phyloP scores from a whole-genome alignment of 2,888 invertebrate genomes.

The Pollenia labialis region DNA sequence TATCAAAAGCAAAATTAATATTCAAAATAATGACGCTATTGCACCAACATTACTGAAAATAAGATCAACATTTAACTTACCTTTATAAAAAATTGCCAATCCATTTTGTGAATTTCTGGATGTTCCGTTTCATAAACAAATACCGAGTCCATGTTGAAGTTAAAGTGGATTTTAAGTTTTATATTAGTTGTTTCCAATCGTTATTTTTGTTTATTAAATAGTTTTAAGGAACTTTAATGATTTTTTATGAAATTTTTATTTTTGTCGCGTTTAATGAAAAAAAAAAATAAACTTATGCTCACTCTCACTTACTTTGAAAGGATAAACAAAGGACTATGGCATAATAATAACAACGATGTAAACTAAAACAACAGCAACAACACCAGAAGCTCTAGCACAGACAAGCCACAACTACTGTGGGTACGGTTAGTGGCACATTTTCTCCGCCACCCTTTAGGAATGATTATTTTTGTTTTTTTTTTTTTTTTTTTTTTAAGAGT shows the following conservation, averaged over 20 bases:
- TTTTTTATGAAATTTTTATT: slow-evolving; percentile 22
- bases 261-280: slow-evolving; percentile 1
- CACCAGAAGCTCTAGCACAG: slow-evolving; percentile 48
- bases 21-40: slow-evolving; percentile 22
- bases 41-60: not conserved
- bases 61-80: slow-evolving; percentile 74
- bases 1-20: slow-evolving; percentile 13
- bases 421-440: slow-evolving; percentile 76
- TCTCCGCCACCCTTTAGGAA: slow-evolving; percentile 73
- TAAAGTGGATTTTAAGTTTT: slow-evolving; percentile 31
- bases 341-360: slow-evolving; percentile 37
- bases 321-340: slow-evolving; percentile 64
- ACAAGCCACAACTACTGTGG: slow-evolving; percentile 75
- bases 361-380: slow-evolving; percentile 40
- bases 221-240: slow-evolving; percentile 53
- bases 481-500: slow-evolving; percentile 13
- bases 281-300: not conserved
- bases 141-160: slow-evolving; percentile 75
- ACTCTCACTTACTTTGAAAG: slow-evolving; percentile 43
- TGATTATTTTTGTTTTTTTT: slow-evolving; percentile 19
- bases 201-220: slow-evolving; percentile 5
- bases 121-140: slow-evolving; percentile 77
- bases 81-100: slow-evolving; percentile 84
- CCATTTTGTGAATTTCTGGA: slow-evolving; percentile 77
- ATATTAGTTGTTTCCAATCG: not conserved